Evolutionary conservation across 2,888 invertebrate species (phyloP), one percentile per base, ranked within the genome.

Genomic region (Mayetiola destructor): DNA sequence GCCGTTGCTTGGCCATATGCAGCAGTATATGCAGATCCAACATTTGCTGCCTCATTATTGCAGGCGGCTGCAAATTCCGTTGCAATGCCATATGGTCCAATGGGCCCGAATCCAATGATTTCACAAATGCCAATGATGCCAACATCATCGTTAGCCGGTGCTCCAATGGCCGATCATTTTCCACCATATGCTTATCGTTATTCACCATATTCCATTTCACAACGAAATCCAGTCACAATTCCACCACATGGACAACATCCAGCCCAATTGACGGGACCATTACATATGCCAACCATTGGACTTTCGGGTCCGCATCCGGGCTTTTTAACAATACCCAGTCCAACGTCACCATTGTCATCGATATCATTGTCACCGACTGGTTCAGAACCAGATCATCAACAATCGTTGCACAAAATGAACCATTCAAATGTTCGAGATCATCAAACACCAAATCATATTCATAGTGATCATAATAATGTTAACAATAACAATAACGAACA

Each of bases 1-100:
- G 90, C 94, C 1, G 82, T 95, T 63, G 86, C 90, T 0, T 96
- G 96, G 95, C 95, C 95, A 0, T 92, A 93, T 72, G 87, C 89
- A 0, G 88, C 91, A 0, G 91, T 95, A 58, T 93, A 93, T 74
- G 85, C 90, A 29, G 95, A 96, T 66, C 94, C 95, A 0, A 85
- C 92, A 0, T 82, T 96, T 65, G 93, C 94, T 5, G 94, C 94
- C 2, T 87, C 93, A 35, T 80, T 95, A 9, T 79, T 93, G 1
- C 93, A 94, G 67, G 93, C 94, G 0, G 89, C 90, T 0, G 88
- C 88, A 8, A 84, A 82, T 3, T 80, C 82, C 9, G 81, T 82
- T 10, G 79, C 80, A 55, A 73, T 83, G 58, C 80, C 82, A 3
- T 62, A 77, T 64, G 80, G 80, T 67, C 77, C 76, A 1, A 79